Conservation (phyloP, 1,140 invertebrate genomes). For the Nebria ingens region DNA sequence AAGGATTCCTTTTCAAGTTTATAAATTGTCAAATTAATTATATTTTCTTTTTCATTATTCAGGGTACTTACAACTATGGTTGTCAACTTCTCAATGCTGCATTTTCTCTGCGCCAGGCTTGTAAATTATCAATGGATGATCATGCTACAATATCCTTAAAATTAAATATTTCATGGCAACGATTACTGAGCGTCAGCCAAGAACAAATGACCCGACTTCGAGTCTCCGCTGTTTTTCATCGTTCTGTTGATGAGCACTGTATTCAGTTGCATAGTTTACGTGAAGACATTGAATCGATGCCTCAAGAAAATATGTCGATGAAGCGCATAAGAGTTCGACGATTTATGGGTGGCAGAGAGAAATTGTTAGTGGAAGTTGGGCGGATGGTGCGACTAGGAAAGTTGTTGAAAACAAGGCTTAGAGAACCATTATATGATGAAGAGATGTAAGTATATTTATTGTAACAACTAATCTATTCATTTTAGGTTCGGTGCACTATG, state of each 20-base stretch:
- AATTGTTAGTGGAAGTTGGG: conserved; percentile 59
- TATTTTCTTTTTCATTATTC: conserved; percentile 15
- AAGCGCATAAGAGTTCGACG: conserved; percentile 32
- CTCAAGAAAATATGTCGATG: conserved; percentile 27
- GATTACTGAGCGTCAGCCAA: conserved; percentile 56
- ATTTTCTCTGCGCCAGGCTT: conserved; percentile 59
- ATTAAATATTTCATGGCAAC: conserved; percentile 57
- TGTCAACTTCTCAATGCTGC: conserved; percentile 64
- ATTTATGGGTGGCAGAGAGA: conserved; percentile 51
- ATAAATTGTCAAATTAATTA: too few relatives aligned
- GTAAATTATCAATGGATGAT: conserved; percentile 49
- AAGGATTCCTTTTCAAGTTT: conserved; percentile 8
- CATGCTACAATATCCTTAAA: conserved; percentile 43
- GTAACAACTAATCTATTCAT: too few relatives aligned
- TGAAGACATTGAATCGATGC: conserved; percentile 37
- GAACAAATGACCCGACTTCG: conserved; percentile 66
- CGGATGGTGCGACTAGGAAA: conserved; percentile 60
- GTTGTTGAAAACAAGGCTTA: conserved; percentile 53
- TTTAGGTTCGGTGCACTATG: too few relatives aligned
- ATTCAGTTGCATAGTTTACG: conserved; percentile 45
- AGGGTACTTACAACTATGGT: conserved; percentile 73
- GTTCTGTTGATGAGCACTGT: conserved; percentile 60
- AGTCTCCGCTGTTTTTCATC: conserved; percentile 66
- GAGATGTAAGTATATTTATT: conserved; percentile 34
- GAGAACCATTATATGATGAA: conserved; percentile 45